Evolutionary conservation across 2,113 vertebrate species (phyloP).

Genomic region (Dromiciops gliroides): DNA sequence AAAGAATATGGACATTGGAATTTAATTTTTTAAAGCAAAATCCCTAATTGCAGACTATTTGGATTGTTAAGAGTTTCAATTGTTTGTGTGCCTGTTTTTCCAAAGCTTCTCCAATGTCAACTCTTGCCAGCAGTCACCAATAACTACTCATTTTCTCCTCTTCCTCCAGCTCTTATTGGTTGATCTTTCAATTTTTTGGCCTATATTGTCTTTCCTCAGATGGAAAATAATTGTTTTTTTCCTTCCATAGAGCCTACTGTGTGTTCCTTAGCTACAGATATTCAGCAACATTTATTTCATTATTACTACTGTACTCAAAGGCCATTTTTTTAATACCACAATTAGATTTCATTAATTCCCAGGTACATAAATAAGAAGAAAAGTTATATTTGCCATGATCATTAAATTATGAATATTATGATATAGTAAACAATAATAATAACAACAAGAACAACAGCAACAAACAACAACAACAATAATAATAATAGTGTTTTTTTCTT

Average conservation of each 20-base stretch:
- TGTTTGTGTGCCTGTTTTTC: neutral
- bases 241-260: neutral
- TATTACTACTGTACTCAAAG: neutral
- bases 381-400: neutral
- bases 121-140: too few relatives aligned
- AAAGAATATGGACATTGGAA: neutral
- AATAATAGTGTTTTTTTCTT: slow-evolving; percentile 8
- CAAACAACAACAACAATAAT: too few relatives aligned
- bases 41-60: neutral
- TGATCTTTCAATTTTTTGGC: too few relatives aligned
- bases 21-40: neutral
- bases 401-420: neutral
- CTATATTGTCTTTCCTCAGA: too few relatives aligned
- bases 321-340: neutral
- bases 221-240: too few relatives aligned
- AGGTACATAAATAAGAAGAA: neutral
- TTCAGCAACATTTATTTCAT: neutral
- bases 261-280: neutral
- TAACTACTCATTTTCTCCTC: too few relatives aligned
- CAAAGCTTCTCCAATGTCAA: neutral
- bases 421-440: too few relatives aligned
- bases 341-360: neutral
- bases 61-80: neutral
- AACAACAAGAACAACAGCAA: too few relatives aligned
- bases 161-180: too few relatives aligned